A percentile compares a stretch with the other conserved stretches of the same genome.
phyloP scores from a whole-genome alignment of 2,888 invertebrate species.

The Pristionchus fissidentatus region DNA sequence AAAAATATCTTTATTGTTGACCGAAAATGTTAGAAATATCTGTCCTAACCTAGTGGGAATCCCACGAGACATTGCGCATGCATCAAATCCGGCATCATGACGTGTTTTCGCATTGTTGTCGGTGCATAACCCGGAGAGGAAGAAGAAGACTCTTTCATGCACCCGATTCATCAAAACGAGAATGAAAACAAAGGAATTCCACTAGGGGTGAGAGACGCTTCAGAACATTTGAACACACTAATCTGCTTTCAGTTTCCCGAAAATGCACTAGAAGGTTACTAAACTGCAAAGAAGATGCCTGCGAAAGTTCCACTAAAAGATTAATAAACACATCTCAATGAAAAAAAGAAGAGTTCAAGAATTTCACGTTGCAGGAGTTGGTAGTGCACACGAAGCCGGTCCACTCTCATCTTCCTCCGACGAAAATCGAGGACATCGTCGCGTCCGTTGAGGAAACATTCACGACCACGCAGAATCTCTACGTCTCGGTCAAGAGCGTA shows the following conservation, averaged over 20 bases:
- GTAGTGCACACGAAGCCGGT: conserved; percentile 60
- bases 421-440: conserved; percentile 34
- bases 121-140: not conserved
- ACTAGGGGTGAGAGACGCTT: too few relatives aligned
- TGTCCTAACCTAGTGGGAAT: not conserved
- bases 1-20: not conserved
- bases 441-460: conserved; percentile 44
- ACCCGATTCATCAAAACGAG: too few relatives aligned
- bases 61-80: not conserved
- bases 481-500: conserved; percentile 42
- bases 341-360: not conserved
- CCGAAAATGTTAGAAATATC: not conserved
- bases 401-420: not conserved
- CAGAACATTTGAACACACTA: too few relatives aligned
- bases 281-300: too few relatives aligned
- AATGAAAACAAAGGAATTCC: too few relatives aligned
- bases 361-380: conserved; percentile 58
- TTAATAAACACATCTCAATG: not conserved
- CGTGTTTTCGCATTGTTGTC: not conserved
- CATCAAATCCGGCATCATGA: not conserved
- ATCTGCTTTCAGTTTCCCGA: too few relatives aligned
- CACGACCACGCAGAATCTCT: conserved; percentile 16
- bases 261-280: too few relatives aligned
- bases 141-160: too few relatives aligned
- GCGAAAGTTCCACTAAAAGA: too few relatives aligned